Evolutionary conservation across 2,797 vertebrate genomes (phyloP).

Genomic region (Hydrocynus forskahlii): DNA sequence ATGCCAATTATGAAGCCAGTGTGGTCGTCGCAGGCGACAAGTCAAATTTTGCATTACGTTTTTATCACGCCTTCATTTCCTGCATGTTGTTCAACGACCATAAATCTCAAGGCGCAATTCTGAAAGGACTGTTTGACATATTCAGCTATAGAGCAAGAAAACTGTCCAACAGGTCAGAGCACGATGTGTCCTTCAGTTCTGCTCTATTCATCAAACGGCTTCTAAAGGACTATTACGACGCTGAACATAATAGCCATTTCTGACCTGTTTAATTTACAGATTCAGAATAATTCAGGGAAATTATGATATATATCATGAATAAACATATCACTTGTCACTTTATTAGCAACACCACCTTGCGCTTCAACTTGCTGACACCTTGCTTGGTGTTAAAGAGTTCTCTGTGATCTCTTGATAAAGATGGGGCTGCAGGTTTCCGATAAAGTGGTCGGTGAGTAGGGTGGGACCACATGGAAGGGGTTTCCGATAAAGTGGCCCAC

Average conservation of each 20-base stretch:
- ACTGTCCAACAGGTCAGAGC: background rate
- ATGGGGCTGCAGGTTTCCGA: no score
- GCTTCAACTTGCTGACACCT: background rate
- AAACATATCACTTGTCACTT: background rate
- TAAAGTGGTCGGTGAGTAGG: no score
- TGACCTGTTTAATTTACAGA: no score
- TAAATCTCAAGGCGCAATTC: background rate
- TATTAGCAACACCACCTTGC: no score
- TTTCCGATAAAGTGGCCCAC: no score
- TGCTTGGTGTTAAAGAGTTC: no score
- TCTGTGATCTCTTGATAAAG: no score
- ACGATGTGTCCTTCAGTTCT: background rate
- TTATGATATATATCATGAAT: background rate
- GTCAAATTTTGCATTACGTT: background rate
- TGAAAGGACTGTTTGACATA: background rate
- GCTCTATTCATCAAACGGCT: background rate
- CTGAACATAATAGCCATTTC: background rate
- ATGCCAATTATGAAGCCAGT: background rate
- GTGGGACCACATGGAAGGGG: no score
- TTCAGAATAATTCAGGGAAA: no score
- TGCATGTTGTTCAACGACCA: background rate
- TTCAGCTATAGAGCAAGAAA: background rate
- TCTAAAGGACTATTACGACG: background rate
- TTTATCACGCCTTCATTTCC: conserved; percentile 20
- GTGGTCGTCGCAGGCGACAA: background rate